These are phyloP conservation scores for Smittia aterrima DNA, from an alignment of 2,888 invertebrate genomes.

Conservation along the genomic window DNA sequence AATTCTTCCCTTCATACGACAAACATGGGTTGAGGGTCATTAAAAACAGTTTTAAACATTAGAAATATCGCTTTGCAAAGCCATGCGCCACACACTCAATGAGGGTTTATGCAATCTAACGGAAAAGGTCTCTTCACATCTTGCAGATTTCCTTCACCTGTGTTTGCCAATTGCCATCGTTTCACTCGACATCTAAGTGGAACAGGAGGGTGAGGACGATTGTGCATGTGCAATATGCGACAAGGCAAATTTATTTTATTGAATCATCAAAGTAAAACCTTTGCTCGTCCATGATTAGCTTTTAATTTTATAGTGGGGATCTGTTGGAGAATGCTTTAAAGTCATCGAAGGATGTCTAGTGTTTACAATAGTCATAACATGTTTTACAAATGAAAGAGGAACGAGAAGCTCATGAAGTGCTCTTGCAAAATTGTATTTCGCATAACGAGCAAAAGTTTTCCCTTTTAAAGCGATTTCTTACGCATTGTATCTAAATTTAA, in stretches of 20 bases:
- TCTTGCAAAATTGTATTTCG: not conserved
- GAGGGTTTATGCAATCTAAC: not conserved
- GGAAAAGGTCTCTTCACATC: not conserved
- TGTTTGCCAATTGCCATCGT: not conserved
- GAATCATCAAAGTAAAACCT: not conserved
- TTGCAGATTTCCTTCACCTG: constrained; percentile 29
- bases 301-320: constrained; percentile 30
- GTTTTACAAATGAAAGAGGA: not conserved
- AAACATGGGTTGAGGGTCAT: constrained; percentile 18
- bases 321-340: not conserved
- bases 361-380: constrained; percentile 19
- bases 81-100: too few species aligned
- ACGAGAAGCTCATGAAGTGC: not conserved
- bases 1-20: not conserved
- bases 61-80: not conserved
- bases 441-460: not conserved
- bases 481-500: constrained; percentile 40
- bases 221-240: not conserved
- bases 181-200: not conserved
- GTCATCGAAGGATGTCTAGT: not conserved
- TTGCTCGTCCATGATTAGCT: constrained; percentile 30
- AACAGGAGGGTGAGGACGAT: not conserved
- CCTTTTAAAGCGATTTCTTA: constrained; percentile 15
- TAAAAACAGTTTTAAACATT: not conserved
- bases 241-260: constrained; percentile 11